Base-by-base conservation (phyloP, 2,797 vertebrate species). In the Trachops cirrhosus region DNA sequence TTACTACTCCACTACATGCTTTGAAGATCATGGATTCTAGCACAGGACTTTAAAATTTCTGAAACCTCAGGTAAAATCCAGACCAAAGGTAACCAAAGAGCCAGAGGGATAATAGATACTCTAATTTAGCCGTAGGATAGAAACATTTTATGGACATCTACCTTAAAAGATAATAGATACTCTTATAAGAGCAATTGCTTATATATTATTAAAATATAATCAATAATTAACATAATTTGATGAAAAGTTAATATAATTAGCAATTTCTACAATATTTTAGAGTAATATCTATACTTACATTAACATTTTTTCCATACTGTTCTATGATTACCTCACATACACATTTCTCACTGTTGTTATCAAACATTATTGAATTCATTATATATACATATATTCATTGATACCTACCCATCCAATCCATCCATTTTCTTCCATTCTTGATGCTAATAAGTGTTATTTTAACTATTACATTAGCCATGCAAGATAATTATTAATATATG, bases 361-460 rank as follows among this genome's bases (percentile, higher is more conserved):
- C 78, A 96, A 93, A 54, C 6, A 54, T 82, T 85, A 82, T 32
- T 82, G 8, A 87, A n/a, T 88, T 89, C 6, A 86, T 74, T 78
- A 12, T 84, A 48, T 67, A 5, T 50, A 34, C 52, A 52, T 57
- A 10, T 16, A 62, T n/a, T 82, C 67, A 44, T 50, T 87, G 41
- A 54, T 73, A 67, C 48, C 3, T 52, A 75, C 32, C 50, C 29
- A 85, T 84, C 12, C 6, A 48, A 19, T 7, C 39, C 34, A 64
- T 64, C 34, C 29, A 32, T 91, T 86, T 26, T 91, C 52, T 29
- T 80, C 68, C 16, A 79, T 90, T 18, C 8, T 80, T 68, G 12
- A 21, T 70, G 24, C 9, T 94, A 90, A 67, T 86, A 50, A 62
- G 83, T 57, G 29, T 84, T 87, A 62, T 83, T 88, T 78, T 3